Conservation (phyloP, 2,797 vertebrate genomes). For the Aphelocoma californica region DNA sequence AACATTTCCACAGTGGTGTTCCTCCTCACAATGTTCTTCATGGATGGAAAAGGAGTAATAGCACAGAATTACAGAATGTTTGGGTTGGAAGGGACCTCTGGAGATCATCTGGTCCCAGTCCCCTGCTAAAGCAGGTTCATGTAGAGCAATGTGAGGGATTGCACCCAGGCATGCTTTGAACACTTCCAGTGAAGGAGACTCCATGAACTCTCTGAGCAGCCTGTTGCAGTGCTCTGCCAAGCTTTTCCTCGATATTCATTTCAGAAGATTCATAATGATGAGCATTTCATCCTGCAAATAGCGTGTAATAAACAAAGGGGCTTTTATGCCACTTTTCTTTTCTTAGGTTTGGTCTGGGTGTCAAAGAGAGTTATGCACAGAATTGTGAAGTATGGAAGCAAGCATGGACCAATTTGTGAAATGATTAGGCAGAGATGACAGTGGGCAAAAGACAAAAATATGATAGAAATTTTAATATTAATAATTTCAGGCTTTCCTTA, state of each 20-base stretch:
- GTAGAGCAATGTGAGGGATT: not conserved
- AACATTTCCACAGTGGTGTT: not conserved
- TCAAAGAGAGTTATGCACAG: not conserved
- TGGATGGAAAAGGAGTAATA: not conserved
- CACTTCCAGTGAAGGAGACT: not conserved
- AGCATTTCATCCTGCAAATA: not conserved
- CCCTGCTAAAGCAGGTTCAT: not conserved
- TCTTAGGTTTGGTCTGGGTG: not conserved
- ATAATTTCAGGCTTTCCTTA: not conserved
- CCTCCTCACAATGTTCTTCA: not conserved
- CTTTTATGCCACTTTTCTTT: not conserved
- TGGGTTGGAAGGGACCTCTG: not conserved
- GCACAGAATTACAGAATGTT: not conserved
- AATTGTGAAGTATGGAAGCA: not conserved
- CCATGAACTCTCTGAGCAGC: not conserved
- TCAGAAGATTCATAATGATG: not conserved
- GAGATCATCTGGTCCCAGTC: not conserved
- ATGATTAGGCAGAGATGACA: not conserved
- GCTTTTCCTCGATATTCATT: not conserved
- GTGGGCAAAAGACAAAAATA: not conserved
- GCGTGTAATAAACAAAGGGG: not conserved
- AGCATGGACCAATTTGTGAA: not conserved
- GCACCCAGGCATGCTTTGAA: not conserved
- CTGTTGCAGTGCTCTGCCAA: not conserved
- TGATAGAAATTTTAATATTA: not conserved